These are phyloP conservation scores for Agrilus planipennis DNA, from an alignment of 1,140 invertebrate genomes.

Conservation along the genomic window DNA sequence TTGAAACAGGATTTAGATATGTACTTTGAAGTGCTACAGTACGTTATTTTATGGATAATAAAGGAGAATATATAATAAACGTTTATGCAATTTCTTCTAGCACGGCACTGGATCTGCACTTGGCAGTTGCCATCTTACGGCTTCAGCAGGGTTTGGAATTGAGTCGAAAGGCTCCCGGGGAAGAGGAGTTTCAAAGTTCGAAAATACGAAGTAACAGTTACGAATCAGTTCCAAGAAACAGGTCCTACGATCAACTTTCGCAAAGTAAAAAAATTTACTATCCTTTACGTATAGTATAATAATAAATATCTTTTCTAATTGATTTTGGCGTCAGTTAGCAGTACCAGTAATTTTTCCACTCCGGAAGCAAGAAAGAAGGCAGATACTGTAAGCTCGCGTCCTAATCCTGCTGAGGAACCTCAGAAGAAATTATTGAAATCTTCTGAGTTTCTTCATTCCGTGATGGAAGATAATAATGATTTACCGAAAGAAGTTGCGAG, in stretches of 20 bases:
- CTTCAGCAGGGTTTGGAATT: conserved; percentile 72
- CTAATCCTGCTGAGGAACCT: conserved; percentile 34
- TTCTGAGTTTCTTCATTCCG: neutral
- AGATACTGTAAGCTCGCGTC: conserved; percentile 39
- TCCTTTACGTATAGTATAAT: conserved; percentile 1
- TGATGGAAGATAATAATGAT: conserved; percentile 29
- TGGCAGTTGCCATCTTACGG: conserved; percentile 78
- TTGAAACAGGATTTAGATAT: conserved; percentile 56
- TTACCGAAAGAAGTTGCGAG: conserved; percentile 51
- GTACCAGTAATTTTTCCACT: conserved; percentile 51
- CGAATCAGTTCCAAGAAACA: conserved; percentile 38
- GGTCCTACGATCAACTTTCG: conserved; percentile 51
- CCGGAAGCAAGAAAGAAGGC: conserved; percentile 38
- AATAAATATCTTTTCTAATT: conserved; percentile 9
- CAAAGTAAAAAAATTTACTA: conserved; percentile 38
- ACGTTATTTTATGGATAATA: conserved; percentile 34
- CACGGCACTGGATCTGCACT: conserved; percentile 84
- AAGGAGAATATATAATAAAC: conserved; percentile 3
- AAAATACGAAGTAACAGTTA: conserved; percentile 16
- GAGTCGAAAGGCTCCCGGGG: conserved; percentile 28
- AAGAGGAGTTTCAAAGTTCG: conserved; percentile 15
- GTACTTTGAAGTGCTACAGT: conserved; percentile 91
- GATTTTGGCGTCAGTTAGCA: conserved; percentile 43
- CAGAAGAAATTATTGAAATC: conserved; percentile 23
- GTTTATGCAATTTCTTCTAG: conserved; percentile 40